Conservation (phyloP, 2,888 invertebrate species). For the Dolichomitus sp. region DNA sequence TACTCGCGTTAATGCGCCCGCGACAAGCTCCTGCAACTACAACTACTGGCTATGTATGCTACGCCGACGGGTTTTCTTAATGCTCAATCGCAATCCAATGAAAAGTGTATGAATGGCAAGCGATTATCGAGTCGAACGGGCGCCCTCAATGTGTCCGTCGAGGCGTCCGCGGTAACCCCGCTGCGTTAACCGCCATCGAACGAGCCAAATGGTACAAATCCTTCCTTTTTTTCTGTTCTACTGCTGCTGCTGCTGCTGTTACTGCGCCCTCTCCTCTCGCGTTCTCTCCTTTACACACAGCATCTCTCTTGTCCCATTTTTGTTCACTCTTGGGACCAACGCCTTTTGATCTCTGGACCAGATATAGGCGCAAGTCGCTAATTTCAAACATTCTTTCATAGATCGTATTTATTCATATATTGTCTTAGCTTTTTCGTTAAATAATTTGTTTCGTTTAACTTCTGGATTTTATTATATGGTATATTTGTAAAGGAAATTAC, state of each 20-base stretch:
- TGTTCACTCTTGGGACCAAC: constrained; percentile 8
- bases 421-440: neutral
- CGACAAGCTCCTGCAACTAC: constrained; percentile 39
- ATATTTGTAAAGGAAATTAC: too few relatives aligned
- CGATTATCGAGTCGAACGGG: constrained; percentile 86
- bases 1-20: constrained; percentile 78
- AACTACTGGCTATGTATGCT: constrained; percentile 53
- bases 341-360: constrained; percentile 43
- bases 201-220: constrained; percentile 82
- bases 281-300: constrained; percentile 27
- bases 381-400: neutral
- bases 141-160: constrained; percentile 86
- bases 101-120: constrained; percentile 85
- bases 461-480: neutral
- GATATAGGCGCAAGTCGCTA: neutral
- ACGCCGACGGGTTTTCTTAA: constrained; percentile 80
- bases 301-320: constrained; percentile 31
- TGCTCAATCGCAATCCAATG: constrained; percentile 86
- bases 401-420: neutral
- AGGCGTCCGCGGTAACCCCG: constrained; percentile 85
- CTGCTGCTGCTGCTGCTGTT: constrained; percentile 42
- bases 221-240: constrained; percentile 69
- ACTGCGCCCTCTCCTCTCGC: constrained; percentile 40
- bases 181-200: constrained; percentile 84
- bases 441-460: neutral